Evolutionary conservation across 2,888 invertebrate species (phyloP).

Genomic region (Portevinia maculata): DNA sequence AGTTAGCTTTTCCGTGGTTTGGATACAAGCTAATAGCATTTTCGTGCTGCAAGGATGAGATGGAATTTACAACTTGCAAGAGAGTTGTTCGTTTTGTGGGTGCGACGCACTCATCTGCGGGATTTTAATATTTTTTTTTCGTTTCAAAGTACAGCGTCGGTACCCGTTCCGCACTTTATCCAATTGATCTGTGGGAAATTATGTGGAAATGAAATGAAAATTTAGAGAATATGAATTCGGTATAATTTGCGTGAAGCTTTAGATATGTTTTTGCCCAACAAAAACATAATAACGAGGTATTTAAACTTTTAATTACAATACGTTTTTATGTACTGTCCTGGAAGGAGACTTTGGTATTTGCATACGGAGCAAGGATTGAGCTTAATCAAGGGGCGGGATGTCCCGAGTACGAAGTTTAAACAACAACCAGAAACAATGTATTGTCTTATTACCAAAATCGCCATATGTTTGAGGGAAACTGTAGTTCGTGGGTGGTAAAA

Average conservation of each 20-base stretch:
- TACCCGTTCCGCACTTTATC: neutral
- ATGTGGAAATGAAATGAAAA: conserved; percentile 29
- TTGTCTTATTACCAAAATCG: neutral
- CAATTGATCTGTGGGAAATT: conserved; percentile 31
- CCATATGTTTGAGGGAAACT: too few relatives aligned
- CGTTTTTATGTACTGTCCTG: neutral
- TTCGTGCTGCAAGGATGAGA: neutral
- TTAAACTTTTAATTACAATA: neutral
- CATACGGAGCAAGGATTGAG: too few relatives aligned
- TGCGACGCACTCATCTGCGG: neutral
- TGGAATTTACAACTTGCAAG: conserved; percentile 24
- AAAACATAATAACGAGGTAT: conserved; percentile 12
- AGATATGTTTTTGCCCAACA: neutral
- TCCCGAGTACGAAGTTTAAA: too few relatives aligned
- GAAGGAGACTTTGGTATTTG: neutral
- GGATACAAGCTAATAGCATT: neutral
- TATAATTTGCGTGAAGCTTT: neutral
- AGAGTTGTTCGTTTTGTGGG: conserved; percentile 4
- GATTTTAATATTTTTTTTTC: conserved; percentile 5
- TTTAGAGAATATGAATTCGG: conserved; percentile 10
- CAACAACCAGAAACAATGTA: too few relatives aligned
- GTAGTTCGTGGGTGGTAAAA: too few relatives aligned
- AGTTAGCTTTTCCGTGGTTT: conserved; percentile 14
- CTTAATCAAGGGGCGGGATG: too few relatives aligned
- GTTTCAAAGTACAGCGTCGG: neutral